Evolutionary conservation across 2,888 invertebrate genomes (phyloP).

Genomic region (Melanostoma scalare): DNA sequence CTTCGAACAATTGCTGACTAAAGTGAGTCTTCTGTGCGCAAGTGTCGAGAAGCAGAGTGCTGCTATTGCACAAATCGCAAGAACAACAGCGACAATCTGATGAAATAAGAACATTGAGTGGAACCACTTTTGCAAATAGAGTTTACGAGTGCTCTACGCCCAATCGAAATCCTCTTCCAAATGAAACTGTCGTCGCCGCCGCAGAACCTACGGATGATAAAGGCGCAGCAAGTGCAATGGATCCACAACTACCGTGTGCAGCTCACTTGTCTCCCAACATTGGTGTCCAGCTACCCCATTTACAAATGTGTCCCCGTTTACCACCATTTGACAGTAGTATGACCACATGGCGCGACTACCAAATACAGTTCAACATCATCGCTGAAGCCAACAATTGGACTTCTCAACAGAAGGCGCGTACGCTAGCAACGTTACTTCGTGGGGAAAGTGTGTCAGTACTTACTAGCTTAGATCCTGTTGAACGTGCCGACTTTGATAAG

Average conservation of each 20-base stretch:
- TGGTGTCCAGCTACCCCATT: not conserved
- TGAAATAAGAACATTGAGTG: constrained; percentile 7
- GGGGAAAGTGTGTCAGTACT: constrained; percentile 6
- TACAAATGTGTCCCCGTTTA: too few relatives aligned
- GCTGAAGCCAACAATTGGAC: constrained; percentile 22
- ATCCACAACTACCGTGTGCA: not conserved
- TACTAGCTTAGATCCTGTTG: not conserved
- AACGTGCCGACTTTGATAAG: constrained; percentile 11
- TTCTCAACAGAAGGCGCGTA: constrained; percentile 4
- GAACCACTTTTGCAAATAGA: constrained; percentile 17
- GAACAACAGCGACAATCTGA: constrained; percentile 4
- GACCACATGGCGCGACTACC: constrained; percentile 12
- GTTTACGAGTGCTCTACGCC: not conserved
- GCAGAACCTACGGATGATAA: too few relatives aligned
- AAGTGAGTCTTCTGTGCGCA: constrained; percentile 10
- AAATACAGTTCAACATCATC: constrained; percentile 3
- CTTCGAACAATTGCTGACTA: constrained; percentile 12
- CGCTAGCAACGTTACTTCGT: constrained; percentile 1
- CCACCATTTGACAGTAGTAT: constrained; percentile 9
- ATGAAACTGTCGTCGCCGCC: too few relatives aligned
- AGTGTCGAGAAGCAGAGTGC: constrained; percentile 13
- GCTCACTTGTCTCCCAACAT: not conserved
- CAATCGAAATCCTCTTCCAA: too few relatives aligned
- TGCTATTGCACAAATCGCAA: constrained; percentile 2
- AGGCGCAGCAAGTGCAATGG: too few relatives aligned